A percentile compares a stretch with the other conserved stretches of the same genome.
These are phyloP conservation scores for Scotopteryx bipunctaria DNA, from an alignment of 2,888 invertebrate genomes.

Conservation along the genomic window DNA sequence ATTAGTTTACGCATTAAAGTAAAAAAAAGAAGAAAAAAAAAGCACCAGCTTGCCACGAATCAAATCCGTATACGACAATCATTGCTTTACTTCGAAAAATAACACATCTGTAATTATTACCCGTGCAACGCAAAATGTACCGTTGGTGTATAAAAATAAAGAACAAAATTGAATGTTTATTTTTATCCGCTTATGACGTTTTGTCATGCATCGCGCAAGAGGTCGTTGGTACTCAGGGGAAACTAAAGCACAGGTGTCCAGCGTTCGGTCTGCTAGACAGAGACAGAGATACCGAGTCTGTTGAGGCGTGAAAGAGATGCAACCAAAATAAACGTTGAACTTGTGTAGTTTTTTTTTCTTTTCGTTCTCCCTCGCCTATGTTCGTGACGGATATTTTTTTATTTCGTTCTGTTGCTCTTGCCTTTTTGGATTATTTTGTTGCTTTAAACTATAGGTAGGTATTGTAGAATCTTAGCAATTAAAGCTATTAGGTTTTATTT, in stretches of 20 bases:
- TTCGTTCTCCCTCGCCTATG: slow-evolving; percentile 82
- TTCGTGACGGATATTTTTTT: slow-evolving; percentile 80
- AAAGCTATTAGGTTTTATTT: slow-evolving; percentile 57
- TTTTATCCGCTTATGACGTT: slow-evolving; percentile 57
- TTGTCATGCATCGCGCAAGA: slow-evolving; percentile 57
- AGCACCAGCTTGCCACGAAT: slow-evolving; percentile 74
- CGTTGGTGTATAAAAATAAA: slow-evolving; percentile 42
- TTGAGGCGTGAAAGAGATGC: slow-evolving; percentile 61
- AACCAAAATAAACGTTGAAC: slow-evolving; percentile 84
- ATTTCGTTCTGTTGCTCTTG: slow-evolving; percentile 72
- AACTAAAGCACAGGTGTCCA: slow-evolving; percentile 84
- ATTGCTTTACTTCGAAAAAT: slow-evolving; percentile 76
- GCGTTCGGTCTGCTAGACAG: slow-evolving; percentile 72
- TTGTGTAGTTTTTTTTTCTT: slow-evolving; percentile 77
- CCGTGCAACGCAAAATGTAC: slow-evolving; percentile 43
- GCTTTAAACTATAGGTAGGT: slow-evolving; percentile 80
- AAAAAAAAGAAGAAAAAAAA: slow-evolving; percentile 56
- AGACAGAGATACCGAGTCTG: slow-evolving; percentile 52
- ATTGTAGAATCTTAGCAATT: slow-evolving; percentile 69
- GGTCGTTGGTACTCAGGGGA: slow-evolving; percentile 84
- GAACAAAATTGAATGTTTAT: slow-evolving; percentile 46
- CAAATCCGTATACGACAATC: slow-evolving; percentile 83
- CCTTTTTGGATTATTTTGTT: slow-evolving; percentile 79
- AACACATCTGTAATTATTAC: slow-evolving; percentile 69
- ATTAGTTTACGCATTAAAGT: slow-evolving; percentile 75